These are phyloP conservation scores for Scolanthus callimorphus DNA, from an alignment of 92 coral and sea anemone species.

Conservation along the genomic window DNA sequence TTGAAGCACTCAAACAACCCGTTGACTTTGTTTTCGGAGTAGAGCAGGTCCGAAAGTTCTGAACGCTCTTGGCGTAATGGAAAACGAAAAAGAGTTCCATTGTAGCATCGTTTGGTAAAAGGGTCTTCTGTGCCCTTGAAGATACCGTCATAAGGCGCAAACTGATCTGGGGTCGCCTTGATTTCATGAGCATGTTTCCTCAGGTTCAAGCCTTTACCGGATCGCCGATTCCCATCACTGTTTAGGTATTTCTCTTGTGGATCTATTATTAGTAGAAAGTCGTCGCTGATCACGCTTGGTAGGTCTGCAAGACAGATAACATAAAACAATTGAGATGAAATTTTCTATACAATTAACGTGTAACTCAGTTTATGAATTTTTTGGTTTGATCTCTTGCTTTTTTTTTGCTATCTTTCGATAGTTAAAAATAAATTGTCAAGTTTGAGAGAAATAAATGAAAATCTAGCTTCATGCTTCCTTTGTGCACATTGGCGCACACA, in stretches of 20 bases:
- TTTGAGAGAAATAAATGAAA: no score
- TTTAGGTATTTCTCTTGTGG: slow-evolving; percentile 85
- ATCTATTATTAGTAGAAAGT: slow-evolving; percentile 66
- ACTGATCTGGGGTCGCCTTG: slow-evolving; percentile 55
- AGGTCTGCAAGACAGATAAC: slow-evolving; percentile 49
- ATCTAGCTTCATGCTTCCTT: no score
- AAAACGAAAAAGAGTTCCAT: slow-evolving; percentile 77
- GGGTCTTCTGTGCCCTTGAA: slow-evolving; percentile 38
- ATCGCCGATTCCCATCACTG: slow-evolving; percentile 29
- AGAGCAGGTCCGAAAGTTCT: no score
- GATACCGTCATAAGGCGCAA: slow-evolving; percentile 61
- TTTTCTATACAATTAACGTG: no score
- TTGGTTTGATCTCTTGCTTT: no score
- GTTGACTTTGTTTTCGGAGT: slow-evolving; percentile 55
- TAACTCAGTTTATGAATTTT: no score
- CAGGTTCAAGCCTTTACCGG: slow-evolving; percentile 58
- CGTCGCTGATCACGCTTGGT: slow-evolving; percentile 77
- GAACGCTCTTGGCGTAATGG: slow-evolving; percentile 67
- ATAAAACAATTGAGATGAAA: no score
- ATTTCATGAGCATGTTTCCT: background rate
- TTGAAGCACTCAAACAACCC: slow-evolving; percentile 52
- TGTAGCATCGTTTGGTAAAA: slow-evolving; percentile 32
- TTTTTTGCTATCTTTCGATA: no score
- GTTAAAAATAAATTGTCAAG: no score
- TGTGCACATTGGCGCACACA: no score